These are phyloP conservation scores for Ametastegia equiseti DNA, from an alignment of 2,888 invertebrate genomes.

Conservation along the genomic window DNA sequence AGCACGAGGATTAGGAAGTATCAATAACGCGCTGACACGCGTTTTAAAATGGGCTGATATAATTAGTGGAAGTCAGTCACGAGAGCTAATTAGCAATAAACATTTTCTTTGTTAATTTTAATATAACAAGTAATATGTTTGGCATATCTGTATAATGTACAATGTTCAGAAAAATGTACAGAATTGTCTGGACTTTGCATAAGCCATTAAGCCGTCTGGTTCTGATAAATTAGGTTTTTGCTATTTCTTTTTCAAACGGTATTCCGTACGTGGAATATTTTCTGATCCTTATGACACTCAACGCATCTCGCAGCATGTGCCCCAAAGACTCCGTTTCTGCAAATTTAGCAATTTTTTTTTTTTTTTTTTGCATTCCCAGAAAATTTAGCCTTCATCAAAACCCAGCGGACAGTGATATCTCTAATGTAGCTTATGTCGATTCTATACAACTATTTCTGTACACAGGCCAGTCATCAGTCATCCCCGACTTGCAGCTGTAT, in stretches of 20 bases:
- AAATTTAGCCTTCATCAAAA: no score
- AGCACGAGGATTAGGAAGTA: neutral
- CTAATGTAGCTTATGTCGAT: no score
- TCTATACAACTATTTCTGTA: neutral
- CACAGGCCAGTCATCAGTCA: neutral
- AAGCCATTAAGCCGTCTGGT: conserved; percentile 62
- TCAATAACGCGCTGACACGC: no score
- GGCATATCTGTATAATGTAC: neutral
- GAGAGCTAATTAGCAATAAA: conserved; percentile 7
- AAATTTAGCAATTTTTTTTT: no score
- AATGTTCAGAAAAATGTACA: neutral
- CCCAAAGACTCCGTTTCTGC: neutral
- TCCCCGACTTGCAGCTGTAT: neutral
- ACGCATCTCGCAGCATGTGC: neutral
- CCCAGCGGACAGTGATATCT: no score
- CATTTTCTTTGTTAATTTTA: neutral
- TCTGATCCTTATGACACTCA: neutral
- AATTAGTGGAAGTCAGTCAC: conserved; percentile 12
- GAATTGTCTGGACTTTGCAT: conserved; percentile 61
- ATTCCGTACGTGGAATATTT: neutral
- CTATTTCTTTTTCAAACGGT: conserved; percentile 5
- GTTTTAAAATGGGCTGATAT: neutral
- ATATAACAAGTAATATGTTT: neutral
- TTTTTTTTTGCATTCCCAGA: no score
- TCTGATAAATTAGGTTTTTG: conserved; percentile 61